Evolutionary conservation across 2,113 vertebrate species (phyloP), one percentile per base, ranked within the genome.

Genomic region (Anarrhichthys ocellatus): DNA sequence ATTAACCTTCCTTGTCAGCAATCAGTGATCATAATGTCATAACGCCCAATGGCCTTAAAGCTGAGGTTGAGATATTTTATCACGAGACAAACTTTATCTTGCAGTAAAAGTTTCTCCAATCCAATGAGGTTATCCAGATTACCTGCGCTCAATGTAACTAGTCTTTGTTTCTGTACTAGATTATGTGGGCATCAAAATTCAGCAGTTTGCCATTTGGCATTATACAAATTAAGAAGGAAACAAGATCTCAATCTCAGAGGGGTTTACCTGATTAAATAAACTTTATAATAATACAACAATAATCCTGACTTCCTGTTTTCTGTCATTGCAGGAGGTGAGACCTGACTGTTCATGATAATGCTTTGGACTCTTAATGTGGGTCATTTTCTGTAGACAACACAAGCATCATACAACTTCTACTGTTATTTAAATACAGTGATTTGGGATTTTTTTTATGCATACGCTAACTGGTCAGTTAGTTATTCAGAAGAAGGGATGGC

Each of bases 31-130:
- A 15, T 17, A 66, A 22, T 15, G 44, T 46, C 38, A 36, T 15
- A 27, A 46, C 9, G 1, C 9, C 18, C 54, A 9, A 2, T 42
- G 18, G 48, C 14, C 29, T 66, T 32, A 38, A 34, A 67, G 61
- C 7, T 81, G 48, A 76, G 46, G 17, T 18, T 22, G 29, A 64
- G 14, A 52, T 52, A 67, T 58, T 52, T 73, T 40, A 78, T 73
- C 32, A 46, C 9, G 3, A 72, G n/a, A 38, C 29, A 61, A 71
- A 59, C 14, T 58, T 81, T 54, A 79, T 81, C 4, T 65, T 48
- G 24, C 17, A 42, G 27, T 34, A 58, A 62, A 24, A 10, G 0
- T 76, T 64, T 29, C 22, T 74, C 24, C 6, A 3, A 24, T 9
- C 34, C 36, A 48, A 34, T 15, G 14, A 7, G 20, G n/a, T 22